Base-by-base conservation (phyloP, 2,113 vertebrate species). In the Recurvirostra avosetta region DNA sequence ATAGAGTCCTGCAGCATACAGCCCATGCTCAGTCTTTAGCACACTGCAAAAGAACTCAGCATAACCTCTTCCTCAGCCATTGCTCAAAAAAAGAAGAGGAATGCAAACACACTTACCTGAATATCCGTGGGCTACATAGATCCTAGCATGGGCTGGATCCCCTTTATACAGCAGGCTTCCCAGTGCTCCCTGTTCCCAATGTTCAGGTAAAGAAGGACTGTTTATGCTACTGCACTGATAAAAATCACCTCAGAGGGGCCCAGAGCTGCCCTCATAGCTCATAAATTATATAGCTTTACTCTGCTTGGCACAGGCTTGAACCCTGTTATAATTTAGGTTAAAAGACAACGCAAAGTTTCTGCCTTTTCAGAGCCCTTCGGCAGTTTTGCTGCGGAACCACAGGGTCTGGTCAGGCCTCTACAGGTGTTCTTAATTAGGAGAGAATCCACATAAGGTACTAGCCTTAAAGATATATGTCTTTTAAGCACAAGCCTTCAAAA, bases 381-480 rank as follows among this genome's bases (percentile, higher is more conserved):
- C 96, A 96, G 91, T 94, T 96, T 79, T 96, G 95, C 84, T 94
- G 78, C 87, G 20, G 94, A 97, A 96, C 93, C 95, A 94, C 96
- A 94, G 94, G 95, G 45, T 17, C 89, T 88, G 96, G 92, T 94
- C 93, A 90, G 91, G 84, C 90, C 96, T 95, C 91, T 90, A 97
- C 92, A 91, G 96, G 85, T 94, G 95, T 90, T 96, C 80, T 88
- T 96, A 92, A 90, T 96, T 97, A 96, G 78, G 62, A 75, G 82
- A 75, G 58, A 91, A 96, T 95, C 79, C 91, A 94, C 29, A 27
- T 40, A 87, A 87, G 90, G 74, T 40, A 93, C 68, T 78, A 73
- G 66, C 82, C 94, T 97, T 97, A 96, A 97, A 97, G 94, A 96
- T 70, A 91, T 71, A 94, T 92, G 77, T 61, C 97, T 96, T 90